Evolutionary conservation across 2,113 vertebrate genomes (phyloP), one percentile per base, ranked within the genome.

Genomic region (Dunckerocampus dactyliophorus): DNA sequence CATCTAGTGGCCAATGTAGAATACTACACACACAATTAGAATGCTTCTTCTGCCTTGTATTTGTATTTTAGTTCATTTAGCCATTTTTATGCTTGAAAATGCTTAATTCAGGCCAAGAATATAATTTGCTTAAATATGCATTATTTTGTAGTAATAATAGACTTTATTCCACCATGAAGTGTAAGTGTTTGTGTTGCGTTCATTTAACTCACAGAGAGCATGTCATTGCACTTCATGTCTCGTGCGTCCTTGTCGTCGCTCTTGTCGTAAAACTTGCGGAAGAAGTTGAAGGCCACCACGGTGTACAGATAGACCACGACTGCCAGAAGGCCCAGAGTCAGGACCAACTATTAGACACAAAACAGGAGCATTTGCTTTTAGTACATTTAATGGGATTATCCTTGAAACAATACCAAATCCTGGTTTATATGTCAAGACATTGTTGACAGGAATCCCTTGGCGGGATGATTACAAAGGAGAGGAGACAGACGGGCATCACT

Each of bases 181-280:
- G 31, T 7, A 34, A 5, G 31, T 34, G 5, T 34, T 34, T 34
- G 31, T 34, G 31, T 34, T 34, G 31, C 6, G 31, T 34, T 34
- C 31, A 34, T 15, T 52, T 6, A 66, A 88, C 92, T 91, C 84
- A 98, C 96, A 22, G 93, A 96, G 4, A 98, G 86, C 96, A 98
- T 98, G 74, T 97, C 95, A 14, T 98, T 93, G 83, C 95, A 98
- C 78, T 98, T 98, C 95, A 98, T 97, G 65, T 97, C 94, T 46
- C 88, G 88, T 3, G 90, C 78, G 51, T 94, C 92, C 21, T 92
- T 91, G 6, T 96, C 92, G 73, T 95, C 93, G 22, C 93, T 95
- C 75, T 95, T 96, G 81, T 94, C 91, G 87, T 98, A 98, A 89
- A 97, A 98, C 80, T 96, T 92, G 67, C 93, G 91, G 86, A 98